These are phyloP conservation scores for Leptodactylus fuscus DNA, from an alignment of 2,113 vertebrate species.

Conservation along the genomic window DNA sequence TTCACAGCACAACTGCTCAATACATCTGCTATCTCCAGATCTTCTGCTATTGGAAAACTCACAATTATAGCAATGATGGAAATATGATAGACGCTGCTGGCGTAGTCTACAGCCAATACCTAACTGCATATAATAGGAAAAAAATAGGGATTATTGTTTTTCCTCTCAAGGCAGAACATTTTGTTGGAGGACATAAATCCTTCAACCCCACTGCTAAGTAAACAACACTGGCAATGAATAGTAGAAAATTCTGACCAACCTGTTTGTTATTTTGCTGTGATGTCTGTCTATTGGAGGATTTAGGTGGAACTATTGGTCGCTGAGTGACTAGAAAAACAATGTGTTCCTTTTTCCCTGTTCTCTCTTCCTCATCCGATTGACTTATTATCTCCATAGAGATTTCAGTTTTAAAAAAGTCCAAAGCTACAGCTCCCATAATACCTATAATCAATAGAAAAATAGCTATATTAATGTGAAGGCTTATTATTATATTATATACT, in stretches of 20 bases:
- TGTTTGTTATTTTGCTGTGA: conserved; percentile 64
- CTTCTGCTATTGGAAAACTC: neutral
- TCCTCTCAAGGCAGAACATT: neutral
- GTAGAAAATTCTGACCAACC: conserved; percentile 65
- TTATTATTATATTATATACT: too few relatives aligned
- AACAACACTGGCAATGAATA: neutral
- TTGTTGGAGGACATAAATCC: neutral
- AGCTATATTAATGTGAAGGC: conserved; percentile 19
- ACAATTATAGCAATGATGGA: neutral
- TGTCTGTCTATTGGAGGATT: conserved; percentile 64
- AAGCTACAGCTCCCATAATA: conserved; percentile 77
- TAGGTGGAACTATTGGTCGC: conserved; percentile 67
- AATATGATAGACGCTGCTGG: neutral
- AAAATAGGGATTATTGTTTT: neutral
- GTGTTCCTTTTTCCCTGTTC: conserved; percentile 78
- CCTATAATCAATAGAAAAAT: conserved; percentile 66
- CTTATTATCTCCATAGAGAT: conserved; percentile 81
- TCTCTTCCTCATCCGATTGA: conserved; percentile 75
- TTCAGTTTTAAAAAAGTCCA: conserved; percentile 81
- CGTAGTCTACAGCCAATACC: neutral
- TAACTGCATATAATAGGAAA: neutral
- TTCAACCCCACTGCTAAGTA: neutral
- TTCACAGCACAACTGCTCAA: conserved; percentile 2
- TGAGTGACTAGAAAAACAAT: conserved; percentile 77
- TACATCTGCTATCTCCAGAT: neutral